A percentile compares a stretch with the other conserved stretches of the same genome.
These are phyloP conservation scores for Cygnus atratus DNA, from an alignment of 2,113 vertebrate species.

Conservation along the genomic window DNA sequence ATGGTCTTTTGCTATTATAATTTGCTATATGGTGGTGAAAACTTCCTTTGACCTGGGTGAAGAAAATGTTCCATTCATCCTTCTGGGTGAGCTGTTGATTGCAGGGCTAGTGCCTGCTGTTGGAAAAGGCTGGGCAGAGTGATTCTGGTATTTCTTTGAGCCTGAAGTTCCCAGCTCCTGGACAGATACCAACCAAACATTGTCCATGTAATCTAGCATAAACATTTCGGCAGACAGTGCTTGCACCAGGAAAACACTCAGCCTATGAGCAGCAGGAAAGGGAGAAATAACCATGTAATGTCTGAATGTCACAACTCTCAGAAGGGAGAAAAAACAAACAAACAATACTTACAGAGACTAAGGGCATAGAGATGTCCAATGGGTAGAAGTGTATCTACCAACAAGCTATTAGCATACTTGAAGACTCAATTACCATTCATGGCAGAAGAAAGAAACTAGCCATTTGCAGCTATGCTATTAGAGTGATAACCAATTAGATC, in stretches of 20 bases:
- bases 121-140: not conserved
- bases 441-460: constrained; percentile 5
- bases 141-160: not conserved
- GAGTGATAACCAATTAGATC: constrained; percentile 15
- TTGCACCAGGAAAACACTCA: not conserved
- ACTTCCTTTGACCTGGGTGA: not conserved
- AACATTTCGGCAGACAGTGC: not conserved
- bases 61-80: not conserved
- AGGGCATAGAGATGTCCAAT: not conserved
- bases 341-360: not conserved
- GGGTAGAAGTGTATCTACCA: not conserved
- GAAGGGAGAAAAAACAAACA: not conserved
- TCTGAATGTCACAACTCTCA: not conserved
- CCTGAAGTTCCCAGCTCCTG: not conserved
- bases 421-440: not conserved
- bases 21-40: not conserved
- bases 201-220: not conserved
- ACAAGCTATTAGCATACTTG: constrained; percentile 16
- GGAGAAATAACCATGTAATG: not conserved
- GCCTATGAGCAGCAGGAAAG: not conserved
- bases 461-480: not conserved
- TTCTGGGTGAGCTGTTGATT: not conserved
- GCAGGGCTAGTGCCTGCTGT: not conserved
- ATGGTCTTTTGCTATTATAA: not conserved
- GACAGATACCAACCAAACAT: not conserved